These are phyloP conservation scores for Palaemon carinicauda DNA, from an alignment of 1,140 invertebrate species.

Conservation along the genomic window DNA sequence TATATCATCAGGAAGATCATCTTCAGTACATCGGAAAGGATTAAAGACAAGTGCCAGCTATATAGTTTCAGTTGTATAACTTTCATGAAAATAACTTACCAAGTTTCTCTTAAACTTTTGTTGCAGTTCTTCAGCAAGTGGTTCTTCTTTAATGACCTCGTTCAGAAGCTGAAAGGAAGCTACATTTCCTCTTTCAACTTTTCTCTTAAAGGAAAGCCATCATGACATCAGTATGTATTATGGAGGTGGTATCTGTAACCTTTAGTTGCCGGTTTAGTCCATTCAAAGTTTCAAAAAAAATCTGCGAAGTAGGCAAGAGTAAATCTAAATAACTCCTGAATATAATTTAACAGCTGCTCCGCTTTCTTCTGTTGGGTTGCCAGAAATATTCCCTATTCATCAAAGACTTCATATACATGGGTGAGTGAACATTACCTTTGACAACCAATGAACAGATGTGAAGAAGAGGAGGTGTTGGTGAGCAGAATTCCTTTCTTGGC, in stretches of 20 bases:
- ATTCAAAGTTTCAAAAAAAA: slow-evolving; percentile 16
- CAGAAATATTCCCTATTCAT: no score
- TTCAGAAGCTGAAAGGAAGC: slow-evolving; percentile 5
- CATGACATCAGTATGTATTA: background rate
- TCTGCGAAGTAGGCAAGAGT: slow-evolving; percentile 2
- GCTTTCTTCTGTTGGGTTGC: no score
- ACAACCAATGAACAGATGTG: no score
- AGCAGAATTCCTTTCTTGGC: no score
- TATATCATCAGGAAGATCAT: no score
- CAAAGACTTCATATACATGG: no score
- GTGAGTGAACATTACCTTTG: no score
- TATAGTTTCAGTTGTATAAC: background rate
- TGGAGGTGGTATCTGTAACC: background rate
- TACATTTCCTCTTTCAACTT: slow-evolving; percentile 31
- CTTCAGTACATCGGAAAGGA: no score
- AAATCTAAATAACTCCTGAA: background rate
- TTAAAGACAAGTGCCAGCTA: background rate
- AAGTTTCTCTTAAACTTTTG: background rate
- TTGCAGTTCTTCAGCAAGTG: slow-evolving; percentile 21
- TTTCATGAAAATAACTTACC: background rate
- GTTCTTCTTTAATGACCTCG: background rate
- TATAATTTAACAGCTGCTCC: background rate
- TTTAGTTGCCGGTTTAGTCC: slow-evolving; percentile 17
- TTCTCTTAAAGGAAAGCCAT: slow-evolving; percentile 10
- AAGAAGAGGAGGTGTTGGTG: no score